Conservation (phyloP, 2,888 invertebrate species). For the Zhuqinia jingwanae region DNA sequence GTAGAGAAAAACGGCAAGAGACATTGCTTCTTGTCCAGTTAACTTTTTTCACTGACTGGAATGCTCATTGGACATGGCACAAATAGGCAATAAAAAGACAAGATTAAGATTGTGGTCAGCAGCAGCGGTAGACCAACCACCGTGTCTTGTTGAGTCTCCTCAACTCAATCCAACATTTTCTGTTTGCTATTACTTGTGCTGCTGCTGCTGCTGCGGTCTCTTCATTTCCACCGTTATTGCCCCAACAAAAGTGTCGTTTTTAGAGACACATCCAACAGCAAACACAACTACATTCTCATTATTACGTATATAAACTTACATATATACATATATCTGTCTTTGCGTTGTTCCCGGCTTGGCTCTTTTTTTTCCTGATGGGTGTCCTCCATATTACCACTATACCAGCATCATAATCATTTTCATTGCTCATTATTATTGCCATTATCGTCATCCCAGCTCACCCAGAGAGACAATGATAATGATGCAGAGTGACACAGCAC, state of each 20-base stretch:
- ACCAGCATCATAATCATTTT: slow-evolving; percentile 19
- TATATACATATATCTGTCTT: no score
- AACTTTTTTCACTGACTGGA: slow-evolving; percentile 30
- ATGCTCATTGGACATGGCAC: slow-evolving; percentile 57
- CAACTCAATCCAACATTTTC: not conserved
- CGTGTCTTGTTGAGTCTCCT: not conserved
- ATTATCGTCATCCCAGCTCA: slow-evolving; percentile 21
- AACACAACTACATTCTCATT: slow-evolving; percentile 47
- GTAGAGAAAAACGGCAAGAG: not conserved
- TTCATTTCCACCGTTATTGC: not conserved
- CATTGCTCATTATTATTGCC: slow-evolving; percentile 33
- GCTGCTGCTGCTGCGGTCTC: not conserved
- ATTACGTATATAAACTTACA: no score
- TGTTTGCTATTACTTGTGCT: not conserved
- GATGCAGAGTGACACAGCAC: slow-evolving; percentile 44
- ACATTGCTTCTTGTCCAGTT: not conserved
- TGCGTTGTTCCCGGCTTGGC: not conserved
- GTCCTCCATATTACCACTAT: slow-evolving; percentile 51
- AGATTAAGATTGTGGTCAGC: slow-evolving; percentile 55
- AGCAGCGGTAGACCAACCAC: slow-evolving; percentile 9
- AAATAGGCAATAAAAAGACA: slow-evolving; percentile 55
- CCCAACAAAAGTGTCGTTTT: slow-evolving; percentile 31
- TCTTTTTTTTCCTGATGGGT: slow-evolving; percentile 57
- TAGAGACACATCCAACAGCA: not conserved
- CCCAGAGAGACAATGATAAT: slow-evolving; percentile 47